Evolutionary conservation across 1,140 invertebrate species (phyloP), one percentile per base, ranked within the genome.

Genomic region (Pogonus chalceus): DNA sequence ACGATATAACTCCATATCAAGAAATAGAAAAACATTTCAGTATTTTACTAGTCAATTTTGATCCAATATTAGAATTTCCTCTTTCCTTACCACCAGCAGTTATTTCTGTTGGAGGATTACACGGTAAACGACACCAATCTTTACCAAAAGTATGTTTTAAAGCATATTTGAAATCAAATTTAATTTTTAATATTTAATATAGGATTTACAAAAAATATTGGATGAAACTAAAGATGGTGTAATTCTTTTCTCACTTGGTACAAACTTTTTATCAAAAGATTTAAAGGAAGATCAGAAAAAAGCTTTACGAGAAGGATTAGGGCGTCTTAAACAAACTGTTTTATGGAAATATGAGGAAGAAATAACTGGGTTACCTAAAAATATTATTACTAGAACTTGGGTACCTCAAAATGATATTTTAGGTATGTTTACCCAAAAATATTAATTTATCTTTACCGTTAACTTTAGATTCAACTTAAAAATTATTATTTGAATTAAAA

Each of bases 101-200:
- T 0, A 69, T 80, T 18, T 70, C 76, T 58, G 70, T 79, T 3
- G 77, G 75, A 20, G 78, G 77, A 0, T 56, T 79, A 3, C 77
- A 79, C 56, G 69, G 71, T 31, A 65, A 69, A 55, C 59, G 51
- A 9, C 55, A 60, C 18, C 61, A 65, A 43, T 48, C 51, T 20
- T 46, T 65, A 22, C 58, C 61, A 9, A 35, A 58, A 18, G 60
- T 63, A 56, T n/a, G n/a, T n/a, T n/a, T n/a, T n/a, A n/a, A n/a
- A n/a, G n/a, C n/a, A n/a, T n/a, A n/a, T n/a, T n/a, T n/a, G n/a
- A n/a, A n/a, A n/a, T n/a, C n/a, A n/a, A n/a, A n/a, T n/a, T n/a
- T n/a, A n/a, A n/a, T n/a, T n/a, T n/a, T n/a, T n/a, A n/a, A n/a
- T n/a, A n/a, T n/a, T n/a, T n/a, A n/a, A n/a, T 7, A 35, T 9